These are phyloP conservation scores for Rhinichthys klamathensis DNA, from an alignment of 2,113 vertebrate species.

Conservation along the genomic window DNA sequence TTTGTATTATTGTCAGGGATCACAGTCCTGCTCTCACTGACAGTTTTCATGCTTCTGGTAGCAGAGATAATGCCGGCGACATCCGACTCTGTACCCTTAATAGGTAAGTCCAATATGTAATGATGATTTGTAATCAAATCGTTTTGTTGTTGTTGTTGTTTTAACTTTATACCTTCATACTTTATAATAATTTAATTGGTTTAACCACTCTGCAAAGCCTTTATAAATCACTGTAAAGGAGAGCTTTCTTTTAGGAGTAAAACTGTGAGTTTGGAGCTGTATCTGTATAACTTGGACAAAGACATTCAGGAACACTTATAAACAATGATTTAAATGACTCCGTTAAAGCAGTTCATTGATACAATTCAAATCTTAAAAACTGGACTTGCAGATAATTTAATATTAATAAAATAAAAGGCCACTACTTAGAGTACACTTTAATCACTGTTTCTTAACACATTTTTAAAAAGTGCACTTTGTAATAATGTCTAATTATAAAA, in stretches of 20 bases:
- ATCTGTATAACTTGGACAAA: neutral
- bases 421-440: neutral
- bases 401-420: neutral
- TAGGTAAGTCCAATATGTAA: slow-evolving; percentile 79
- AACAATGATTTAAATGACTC: neutral
- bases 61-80: slow-evolving; percentile 97
- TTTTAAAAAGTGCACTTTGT: neutral
- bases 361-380: neutral
- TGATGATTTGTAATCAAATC: neutral
- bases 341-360: neutral
- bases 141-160: neutral
- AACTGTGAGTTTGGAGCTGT: neutral
- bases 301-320: neutral
- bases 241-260: neutral
- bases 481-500: neutral
- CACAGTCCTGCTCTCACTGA: slow-evolving; percentile 92
- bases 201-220: neutral
- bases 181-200: neutral
- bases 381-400: neutral
- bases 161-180: too few species aligned
- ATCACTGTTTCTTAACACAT: neutral
- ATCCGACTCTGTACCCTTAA: slow-evolving; percentile 93
- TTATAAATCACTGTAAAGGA: neutral
- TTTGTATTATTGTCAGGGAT: slow-evolving; percentile 79
- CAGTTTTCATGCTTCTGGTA: slow-evolving; percentile 95